Evolutionary conservation across 2,113 vertebrate genomes (phyloP).

Genomic region (Pseudorectes ferrugineus): DNA sequence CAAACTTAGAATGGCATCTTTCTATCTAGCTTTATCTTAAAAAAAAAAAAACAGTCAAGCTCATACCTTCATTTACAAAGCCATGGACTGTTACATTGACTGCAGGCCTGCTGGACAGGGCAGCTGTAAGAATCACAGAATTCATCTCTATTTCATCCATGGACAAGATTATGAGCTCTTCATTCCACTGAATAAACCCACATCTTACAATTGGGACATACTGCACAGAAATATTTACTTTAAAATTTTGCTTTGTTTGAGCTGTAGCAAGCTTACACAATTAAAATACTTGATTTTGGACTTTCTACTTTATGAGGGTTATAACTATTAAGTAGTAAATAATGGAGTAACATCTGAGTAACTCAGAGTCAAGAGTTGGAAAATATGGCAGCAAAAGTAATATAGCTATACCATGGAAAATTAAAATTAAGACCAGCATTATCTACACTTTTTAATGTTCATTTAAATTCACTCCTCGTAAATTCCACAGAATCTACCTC

Average conservation of each 20-base stretch:
- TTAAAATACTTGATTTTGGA: neutral
- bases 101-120: neutral
- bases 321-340: neutral
- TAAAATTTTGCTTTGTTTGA: neutral
- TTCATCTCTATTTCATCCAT: neutral
- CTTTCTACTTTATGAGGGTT: neutral
- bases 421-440: neutral
- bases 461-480: neutral
- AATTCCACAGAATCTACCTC: neutral
- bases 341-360: neutral
- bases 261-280: neutral
- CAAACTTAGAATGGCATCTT: neutral
- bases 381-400: neutral
- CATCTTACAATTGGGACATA: too few species aligned
- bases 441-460: neutral
- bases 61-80: neutral
- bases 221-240: neutral
- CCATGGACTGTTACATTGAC: accelerated
- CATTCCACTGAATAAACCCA: accelerated
- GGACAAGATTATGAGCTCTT: neutral
- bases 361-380: neutral
- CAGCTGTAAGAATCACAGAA: neutral
- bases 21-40: neutral
- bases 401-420: neutral
- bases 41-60: accelerated